Conservation (phyloP, 2,113 vertebrate species). For the Paedocypris sp. region DNA sequence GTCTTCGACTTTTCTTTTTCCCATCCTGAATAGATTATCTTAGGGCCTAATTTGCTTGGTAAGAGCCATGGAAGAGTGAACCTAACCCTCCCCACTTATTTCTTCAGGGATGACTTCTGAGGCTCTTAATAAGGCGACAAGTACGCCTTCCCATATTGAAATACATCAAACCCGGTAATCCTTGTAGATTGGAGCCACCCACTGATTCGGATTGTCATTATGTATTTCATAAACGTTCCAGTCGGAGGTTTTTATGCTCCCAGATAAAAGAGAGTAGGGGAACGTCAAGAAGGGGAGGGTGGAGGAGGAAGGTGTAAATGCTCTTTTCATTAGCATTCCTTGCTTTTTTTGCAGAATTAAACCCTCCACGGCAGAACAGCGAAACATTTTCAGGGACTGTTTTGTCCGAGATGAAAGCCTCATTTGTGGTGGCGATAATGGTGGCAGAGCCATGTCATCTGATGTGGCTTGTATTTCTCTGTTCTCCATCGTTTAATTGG, state of each 20-base stretch:
- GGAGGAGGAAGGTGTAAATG: conserved; percentile 52
- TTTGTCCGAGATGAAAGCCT: conserved; percentile 59
- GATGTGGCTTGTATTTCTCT: conserved; percentile 39
- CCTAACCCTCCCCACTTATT: conserved; percentile 36
- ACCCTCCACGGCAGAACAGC: conserved; percentile 34
- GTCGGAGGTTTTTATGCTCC: conserved; percentile 52
- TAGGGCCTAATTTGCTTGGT: conserved; percentile 54
- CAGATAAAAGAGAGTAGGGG: conserved; percentile 20
- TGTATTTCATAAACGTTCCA: conserved; percentile 62
- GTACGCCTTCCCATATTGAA: conserved; percentile 52
- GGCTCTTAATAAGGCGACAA: conserved; percentile 62
- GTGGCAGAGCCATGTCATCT: conserved; percentile 41
- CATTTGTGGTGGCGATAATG: conserved; percentile 54
- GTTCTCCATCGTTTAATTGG: conserved; percentile 48
- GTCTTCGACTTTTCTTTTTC: conserved; percentile 32
- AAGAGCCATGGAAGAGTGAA: conserved; percentile 47
- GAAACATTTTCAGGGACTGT: conserved; percentile 45
- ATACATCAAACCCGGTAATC: conserved; percentile 60
- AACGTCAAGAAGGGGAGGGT: conserved; percentile 24
- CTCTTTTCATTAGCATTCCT: conserved; percentile 53
- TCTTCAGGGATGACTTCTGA: conserved; percentile 55
- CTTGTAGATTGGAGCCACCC: conserved; percentile 58
- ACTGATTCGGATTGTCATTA: conserved; percentile 64
- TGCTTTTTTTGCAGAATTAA: conserved; percentile 49
- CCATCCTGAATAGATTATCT: conserved; percentile 48